Conservation (phyloP, 2,797 vertebrate species). For the Helicolenus hilgendorfi region DNA sequence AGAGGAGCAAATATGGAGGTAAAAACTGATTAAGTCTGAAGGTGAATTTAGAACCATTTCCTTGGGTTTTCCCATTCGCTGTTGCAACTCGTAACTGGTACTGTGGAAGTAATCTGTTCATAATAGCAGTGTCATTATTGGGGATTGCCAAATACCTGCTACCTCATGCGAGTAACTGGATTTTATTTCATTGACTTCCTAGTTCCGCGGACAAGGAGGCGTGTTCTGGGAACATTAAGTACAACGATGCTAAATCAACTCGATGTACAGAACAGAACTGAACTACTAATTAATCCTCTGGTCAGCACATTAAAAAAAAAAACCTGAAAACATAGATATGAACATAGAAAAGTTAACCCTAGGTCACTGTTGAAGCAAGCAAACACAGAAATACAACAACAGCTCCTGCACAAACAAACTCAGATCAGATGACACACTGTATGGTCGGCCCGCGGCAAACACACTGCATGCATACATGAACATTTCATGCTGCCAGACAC, state of each 20-base stretch:
- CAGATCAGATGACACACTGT: constrained; percentile 43
- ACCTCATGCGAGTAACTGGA: background rate
- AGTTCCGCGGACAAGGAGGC: background rate
- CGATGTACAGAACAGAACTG: background rate
- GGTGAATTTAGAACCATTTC: background rate
- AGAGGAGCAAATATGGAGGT: too few relatives aligned
- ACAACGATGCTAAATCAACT: background rate
- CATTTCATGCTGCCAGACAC: background rate
- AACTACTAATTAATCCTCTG: background rate
- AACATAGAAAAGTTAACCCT: too few relatives aligned
- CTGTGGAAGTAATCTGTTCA: background rate
- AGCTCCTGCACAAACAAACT: constrained; percentile 28
- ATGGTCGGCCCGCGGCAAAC: constrained; percentile 7
- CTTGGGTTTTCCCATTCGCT: background rate
- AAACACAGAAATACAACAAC: constrained; percentile 36
- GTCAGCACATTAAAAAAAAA: background rate
- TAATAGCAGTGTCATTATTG: background rate
- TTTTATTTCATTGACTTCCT: background rate
- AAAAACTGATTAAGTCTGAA: background rate
- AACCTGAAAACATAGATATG: background rate
- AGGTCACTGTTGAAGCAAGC: background rate
- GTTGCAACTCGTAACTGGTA: background rate
- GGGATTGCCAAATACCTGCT: background rate
- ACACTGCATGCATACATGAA: background rate
- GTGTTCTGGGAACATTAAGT: background rate